Base-by-base conservation (phyloP, 1,140 invertebrate species). In the Leptopilina clavipes region DNA sequence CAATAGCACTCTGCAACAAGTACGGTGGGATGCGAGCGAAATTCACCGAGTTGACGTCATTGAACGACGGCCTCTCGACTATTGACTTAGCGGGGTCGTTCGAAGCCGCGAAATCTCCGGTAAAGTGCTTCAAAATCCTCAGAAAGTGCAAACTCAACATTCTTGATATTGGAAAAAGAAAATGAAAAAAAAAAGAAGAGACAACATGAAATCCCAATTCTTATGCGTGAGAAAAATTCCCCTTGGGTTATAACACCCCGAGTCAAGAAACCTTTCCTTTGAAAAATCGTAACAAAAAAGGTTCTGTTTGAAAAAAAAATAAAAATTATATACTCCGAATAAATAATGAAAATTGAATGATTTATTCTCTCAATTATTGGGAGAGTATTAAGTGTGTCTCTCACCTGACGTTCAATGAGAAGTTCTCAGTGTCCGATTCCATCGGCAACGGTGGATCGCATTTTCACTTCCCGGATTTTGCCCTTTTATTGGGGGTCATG, bases 391-490 rank as follows among this genome's bases (percentile, higher is more conserved):
- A 9, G 19, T 12, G 25, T 12, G 7, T 65, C 12, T 65, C 59
- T 65, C 59, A 65, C 59, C 59, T 65, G 59, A 11, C 6, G 12
- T 37, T 31, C 6, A 17, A 37, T 12, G 22, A 31, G 6, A 3
- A 3, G 11, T 12, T 65, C 12, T 65, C 59, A 31, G 3, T 65
- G 59, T n/a, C 22, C 22, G 22, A 31, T 65, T 65, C 59, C 59
- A 65, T 65, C 5, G 59, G 59, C 59, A 11, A 22, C 3, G 59
- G 25, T 65, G 25, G 0, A 65, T 37, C 3, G 22, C n/a, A 19
- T 65, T 65, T 65, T 65, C 59, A 65, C 59, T 65, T 65, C 59
- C 59, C 59, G 59, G 59, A 65, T 31, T 65, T 65, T 65, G 59
- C 59, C 59, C 59, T 65, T 12, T 11, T 65, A 37, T 5, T 31